Evolutionary conservation across 2,888 invertebrate species (phyloP), one percentile per base, ranked within the genome.

Genomic region (Autographa gamma): DNA sequence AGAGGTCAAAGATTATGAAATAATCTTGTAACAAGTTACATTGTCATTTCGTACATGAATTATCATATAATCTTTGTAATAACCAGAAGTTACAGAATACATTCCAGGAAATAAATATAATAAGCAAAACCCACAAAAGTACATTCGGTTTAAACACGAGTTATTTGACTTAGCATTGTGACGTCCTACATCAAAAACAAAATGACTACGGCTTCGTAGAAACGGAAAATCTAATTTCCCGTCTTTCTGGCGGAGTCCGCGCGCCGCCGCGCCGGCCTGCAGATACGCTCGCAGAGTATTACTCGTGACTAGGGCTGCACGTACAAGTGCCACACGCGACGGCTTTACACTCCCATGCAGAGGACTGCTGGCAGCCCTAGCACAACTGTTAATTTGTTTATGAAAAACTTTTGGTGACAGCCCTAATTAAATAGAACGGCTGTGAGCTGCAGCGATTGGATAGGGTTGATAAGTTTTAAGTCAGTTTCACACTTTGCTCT

Each of bases 201-300:
- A 71, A 73, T 59, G 13, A 56, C 54, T 19, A 61, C 34, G 11
- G 31, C 61, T 73, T 69, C 52, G 34, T 61, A 59, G 25, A 59
- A 67, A 69, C 70, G 52, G 62, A 58, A 66, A 77, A 82, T 73
- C 18, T 69, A 77, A 80, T 74, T 74, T 65, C 69, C 64, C 48
- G 43, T 25, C 56, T 19, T 56, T 25, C 19, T 54, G 54, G 25
- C 54, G 48, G 48, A 48, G n/a, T 16, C 48, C n/a, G 48, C n/a
- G n/a, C 38, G n/a, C n/a, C n/a, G n/a, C 38, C 25, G 25, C 25
- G 25, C 6, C n/a, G 48, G n/a, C n/a, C 48, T 48, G n/a, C 48
- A 48, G 48, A 48, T n/a, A 48, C 48, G 5, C n/a, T n/a, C 48
- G n/a, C 48, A 48, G 3, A 48, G n/a, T n/a, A 48, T 48, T 48